A percentile compares a stretch with the other conserved stretches of the same genome.
Conservation (phyloP, 1,140 invertebrate species). For the Pogonomyrmex barbatus region DNA sequence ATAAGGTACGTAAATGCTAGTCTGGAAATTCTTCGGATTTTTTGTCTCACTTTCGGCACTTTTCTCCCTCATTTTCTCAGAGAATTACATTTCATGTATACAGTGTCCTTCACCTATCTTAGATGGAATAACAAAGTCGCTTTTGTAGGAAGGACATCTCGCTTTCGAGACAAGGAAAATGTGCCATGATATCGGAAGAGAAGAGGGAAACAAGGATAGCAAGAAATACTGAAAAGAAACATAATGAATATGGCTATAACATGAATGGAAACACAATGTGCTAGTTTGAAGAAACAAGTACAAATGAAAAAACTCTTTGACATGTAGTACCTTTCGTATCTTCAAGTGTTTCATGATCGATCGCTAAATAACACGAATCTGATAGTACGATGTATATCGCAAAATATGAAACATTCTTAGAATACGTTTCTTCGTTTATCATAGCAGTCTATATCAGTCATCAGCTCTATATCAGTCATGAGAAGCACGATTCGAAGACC, state of each 20-base stretch:
- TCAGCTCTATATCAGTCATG: neutral
- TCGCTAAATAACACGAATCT: conserved; percentile 23
- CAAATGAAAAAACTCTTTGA: neutral
- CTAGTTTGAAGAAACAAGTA: conserved; percentile 2
- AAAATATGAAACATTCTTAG: neutral
- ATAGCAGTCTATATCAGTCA: too few species aligned
- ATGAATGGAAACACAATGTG: neutral
- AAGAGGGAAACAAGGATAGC: neutral
- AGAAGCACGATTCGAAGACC: conserved; percentile 5
- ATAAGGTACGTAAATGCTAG: conserved; percentile 47
- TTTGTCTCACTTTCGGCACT: conserved; percentile 54
- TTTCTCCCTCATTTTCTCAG: conserved; percentile 38
- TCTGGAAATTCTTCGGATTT: conserved; percentile 4
- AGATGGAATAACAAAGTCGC: conserved; percentile 41
- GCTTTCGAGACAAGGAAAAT: conserved; percentile 10
- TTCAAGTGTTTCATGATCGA: conserved; percentile 1
- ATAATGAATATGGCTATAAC: neutral
- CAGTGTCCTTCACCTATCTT: neutral
- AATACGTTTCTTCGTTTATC: conserved; percentile 12
- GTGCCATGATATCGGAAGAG: conserved; percentile 22
- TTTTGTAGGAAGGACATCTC: conserved; percentile 11
- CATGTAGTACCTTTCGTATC: neutral
- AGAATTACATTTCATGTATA: conserved; percentile 49
- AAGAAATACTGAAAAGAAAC: neutral
- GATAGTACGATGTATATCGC: neutral